phyloP scores from a whole-genome alignment of 2,888 invertebrate genomes.

The Hydrotaea cyrtoneurina region DNA sequence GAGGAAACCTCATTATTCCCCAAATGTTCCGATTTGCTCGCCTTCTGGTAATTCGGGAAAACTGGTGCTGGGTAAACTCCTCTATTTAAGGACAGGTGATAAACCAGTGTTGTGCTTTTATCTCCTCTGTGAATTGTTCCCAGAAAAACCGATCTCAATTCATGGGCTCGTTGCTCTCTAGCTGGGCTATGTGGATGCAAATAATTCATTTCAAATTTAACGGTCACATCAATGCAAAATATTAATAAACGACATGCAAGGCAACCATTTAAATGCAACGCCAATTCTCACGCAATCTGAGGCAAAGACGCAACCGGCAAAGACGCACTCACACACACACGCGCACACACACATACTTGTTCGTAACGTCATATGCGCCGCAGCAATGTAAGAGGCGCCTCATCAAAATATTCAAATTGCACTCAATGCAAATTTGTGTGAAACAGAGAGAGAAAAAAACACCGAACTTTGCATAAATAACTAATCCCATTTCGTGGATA shows the following conservation, averaged over 20 bases:
- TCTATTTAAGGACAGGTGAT: too few relatives aligned
- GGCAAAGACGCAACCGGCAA: constrained; percentile 15
- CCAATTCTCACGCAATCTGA: constrained; percentile 51
- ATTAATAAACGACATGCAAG: constrained; percentile 59
- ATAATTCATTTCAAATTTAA: constrained; percentile 56
- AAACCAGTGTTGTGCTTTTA: too few relatives aligned
- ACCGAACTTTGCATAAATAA: constrained; percentile 18
- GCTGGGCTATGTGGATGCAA: not conserved
- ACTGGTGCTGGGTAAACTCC: too few relatives aligned
- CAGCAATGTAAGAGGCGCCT: not conserved
- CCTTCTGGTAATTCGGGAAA: too few relatives aligned
- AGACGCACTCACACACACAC: too few relatives aligned
- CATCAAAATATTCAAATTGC: not conserved
- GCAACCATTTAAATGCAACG: constrained; percentile 45
- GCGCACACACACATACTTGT: too few relatives aligned
- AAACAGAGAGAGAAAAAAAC: not conserved
- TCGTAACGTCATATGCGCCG: not conserved
- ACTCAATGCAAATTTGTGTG: constrained; percentile 5
- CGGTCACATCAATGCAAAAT: constrained; percentile 55
- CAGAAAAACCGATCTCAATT: too few relatives aligned
- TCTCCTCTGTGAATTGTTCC: too few relatives aligned
- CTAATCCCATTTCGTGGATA: constrained; percentile 16
- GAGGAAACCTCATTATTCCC: too few relatives aligned
- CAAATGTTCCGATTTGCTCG: too few relatives aligned
- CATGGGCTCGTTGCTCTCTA: too few relatives aligned